phyloP scores from a whole-genome alignment of 2,113 vertebrate species.

The Geothlypis trichas region DNA sequence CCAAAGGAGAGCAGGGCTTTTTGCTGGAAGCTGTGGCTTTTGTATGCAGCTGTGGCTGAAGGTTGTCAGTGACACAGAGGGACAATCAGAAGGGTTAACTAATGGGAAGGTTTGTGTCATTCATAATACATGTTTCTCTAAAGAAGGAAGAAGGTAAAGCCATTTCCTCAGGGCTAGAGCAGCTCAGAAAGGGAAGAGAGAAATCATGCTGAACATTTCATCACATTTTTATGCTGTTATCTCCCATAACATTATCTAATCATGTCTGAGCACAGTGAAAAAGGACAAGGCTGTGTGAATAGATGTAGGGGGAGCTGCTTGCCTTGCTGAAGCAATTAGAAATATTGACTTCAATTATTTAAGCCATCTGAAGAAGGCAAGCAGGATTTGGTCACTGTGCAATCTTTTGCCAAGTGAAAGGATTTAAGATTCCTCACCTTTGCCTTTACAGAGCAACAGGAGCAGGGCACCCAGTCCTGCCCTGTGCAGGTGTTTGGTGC shows the following conservation, averaged over 20 bases:
- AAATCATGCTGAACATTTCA: conserved; percentile 35
- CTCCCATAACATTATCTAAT: conserved; percentile 17
- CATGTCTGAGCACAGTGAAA: neutral
- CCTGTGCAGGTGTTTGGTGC: neutral
- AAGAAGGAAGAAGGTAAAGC: neutral
- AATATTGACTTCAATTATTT: neutral
- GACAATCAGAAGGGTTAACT: conserved; percentile 30
- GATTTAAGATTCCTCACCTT: neutral
- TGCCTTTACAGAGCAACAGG: neutral
- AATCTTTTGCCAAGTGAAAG: neutral
- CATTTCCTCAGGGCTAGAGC: neutral
- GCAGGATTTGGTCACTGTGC: neutral
- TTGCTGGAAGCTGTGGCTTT: conserved; percentile 15
- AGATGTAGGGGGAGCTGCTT: neutral
- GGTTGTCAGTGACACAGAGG: neutral
- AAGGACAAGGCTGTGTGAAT: neutral
- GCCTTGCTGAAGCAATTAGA: conserved; percentile 6
- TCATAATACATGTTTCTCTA: neutral
- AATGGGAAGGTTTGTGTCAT: conserved; percentile 21
- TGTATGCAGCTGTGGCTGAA: neutral
- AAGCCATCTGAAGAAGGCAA: neutral
- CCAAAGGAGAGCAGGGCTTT: conserved; percentile 3
- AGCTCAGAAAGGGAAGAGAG: conserved; percentile 7
- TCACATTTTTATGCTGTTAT: conserved; percentile 25
- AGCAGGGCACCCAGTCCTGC: neutral